Evolutionary conservation across 2,113 vertebrate species (phyloP).

Genomic region (Dolichallabes microphthalmus): DNA sequence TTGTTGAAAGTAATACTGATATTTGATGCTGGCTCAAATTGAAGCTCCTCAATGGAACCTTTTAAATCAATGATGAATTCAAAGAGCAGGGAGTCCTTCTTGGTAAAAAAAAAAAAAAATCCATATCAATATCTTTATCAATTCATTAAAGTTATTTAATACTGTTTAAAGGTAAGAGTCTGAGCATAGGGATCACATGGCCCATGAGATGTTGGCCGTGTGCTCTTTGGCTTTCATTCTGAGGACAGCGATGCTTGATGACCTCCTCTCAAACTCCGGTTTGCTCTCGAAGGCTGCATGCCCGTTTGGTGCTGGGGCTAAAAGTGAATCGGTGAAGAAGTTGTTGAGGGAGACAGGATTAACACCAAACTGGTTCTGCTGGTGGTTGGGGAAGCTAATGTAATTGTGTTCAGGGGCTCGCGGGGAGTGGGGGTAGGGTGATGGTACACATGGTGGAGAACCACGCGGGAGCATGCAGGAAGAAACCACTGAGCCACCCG

Average conservation of each 20-base stretch:
- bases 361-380: slow-evolving; percentile 90
- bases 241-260: slow-evolving; percentile 96
- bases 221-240: slow-evolving; percentile 99
- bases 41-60: neutral
- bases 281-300: slow-evolving; percentile 93
- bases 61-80: neutral
- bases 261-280: slow-evolving; percentile 93
- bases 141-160: slow-evolving; percentile 3
- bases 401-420: slow-evolving; percentile 85
- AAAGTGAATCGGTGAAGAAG: slow-evolving; percentile 95
- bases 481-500: slow-evolving; percentile 85
- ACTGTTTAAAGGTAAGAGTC: neutral
- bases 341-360: slow-evolving; percentile 91
- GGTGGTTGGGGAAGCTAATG: slow-evolving; percentile 89
- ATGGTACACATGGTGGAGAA: slow-evolving; percentile 89
- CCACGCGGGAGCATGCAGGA: slow-evolving; percentile 94
- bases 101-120: neutral
- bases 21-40: neutral
- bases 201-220: slow-evolving; percentile 97
- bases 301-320: slow-evolving; percentile 80
- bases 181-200: slow-evolving; percentile 80
- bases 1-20: neutral
- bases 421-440: slow-evolving; percentile 86
- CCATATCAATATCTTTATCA: neutral
- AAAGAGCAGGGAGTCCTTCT: slow-evolving; percentile 5